Percentiles rank a stretch among this genome's conserved stretches.
These are phyloP conservation scores for Mercenaria mercenaria DNA, from an alignment of 1,140 invertebrate species.

Conservation along the genomic window DNA sequence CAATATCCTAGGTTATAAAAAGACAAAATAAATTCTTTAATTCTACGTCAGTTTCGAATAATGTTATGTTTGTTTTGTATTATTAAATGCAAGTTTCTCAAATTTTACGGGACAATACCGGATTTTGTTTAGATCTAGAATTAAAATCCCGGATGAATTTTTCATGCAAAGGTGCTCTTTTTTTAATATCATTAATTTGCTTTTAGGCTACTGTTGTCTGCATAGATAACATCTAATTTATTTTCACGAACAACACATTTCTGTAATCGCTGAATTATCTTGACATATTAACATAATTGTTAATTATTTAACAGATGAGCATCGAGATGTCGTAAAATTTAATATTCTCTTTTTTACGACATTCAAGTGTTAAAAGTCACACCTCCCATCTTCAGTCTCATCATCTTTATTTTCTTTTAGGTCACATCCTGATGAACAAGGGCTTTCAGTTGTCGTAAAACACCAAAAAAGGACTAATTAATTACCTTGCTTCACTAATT, in stretches of 20 bases:
- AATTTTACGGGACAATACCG: too few species aligned
- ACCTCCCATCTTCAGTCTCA: not conserved
- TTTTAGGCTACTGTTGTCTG: too few species aligned
- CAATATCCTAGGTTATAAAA: not conserved
- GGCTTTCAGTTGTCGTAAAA: not conserved
- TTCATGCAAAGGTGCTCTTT: too few species aligned
- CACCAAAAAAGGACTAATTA: not conserved
- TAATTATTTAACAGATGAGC: not conserved
- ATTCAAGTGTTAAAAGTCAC: not conserved
- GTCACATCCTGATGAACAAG: not conserved
- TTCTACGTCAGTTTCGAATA: not conserved
- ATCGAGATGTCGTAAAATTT: slow-evolving; percentile 31
- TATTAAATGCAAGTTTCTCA: too few species aligned
- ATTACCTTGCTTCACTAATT: slow-evolving; percentile 28
- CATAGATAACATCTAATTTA: not conserved
- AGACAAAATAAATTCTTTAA: slow-evolving; percentile 5
- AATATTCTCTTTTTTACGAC: not conserved
- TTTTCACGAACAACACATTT: not conserved
- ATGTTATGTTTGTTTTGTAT: not conserved
- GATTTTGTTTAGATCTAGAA: too few species aligned
- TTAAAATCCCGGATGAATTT: too few species aligned
- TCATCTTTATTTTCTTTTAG: not conserved
- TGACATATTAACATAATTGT: not conserved
- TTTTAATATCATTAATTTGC: too few species aligned
- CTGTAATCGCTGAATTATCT: not conserved